Conservation (phyloP, 2,113 vertebrate genomes). For the Bambusicola thoracicus region DNA sequence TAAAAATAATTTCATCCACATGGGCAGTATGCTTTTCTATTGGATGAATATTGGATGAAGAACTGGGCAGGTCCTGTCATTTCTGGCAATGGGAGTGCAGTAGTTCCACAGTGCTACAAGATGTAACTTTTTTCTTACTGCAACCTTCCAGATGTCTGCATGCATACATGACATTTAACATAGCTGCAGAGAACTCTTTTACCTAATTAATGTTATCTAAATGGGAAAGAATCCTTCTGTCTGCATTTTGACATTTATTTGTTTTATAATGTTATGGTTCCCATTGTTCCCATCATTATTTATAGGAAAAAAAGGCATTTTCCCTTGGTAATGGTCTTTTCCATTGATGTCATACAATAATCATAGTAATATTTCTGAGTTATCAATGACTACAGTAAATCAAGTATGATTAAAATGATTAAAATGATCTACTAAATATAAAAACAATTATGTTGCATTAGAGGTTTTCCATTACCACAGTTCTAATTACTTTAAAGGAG, state of each 20-base stretch:
- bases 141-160: background rate
- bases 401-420: background rate
- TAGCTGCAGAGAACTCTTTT: background rate
- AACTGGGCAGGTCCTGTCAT: background rate
- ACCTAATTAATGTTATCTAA: background rate
- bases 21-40: background rate
- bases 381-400: background rate
- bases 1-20: background rate
- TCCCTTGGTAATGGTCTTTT: background rate
- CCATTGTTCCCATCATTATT: background rate
- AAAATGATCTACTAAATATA: background rate
- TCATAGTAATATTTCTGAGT: background rate
- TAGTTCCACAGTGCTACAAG: conserved; percentile 1
- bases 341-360: background rate
- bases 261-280: background rate
- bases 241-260: background rate
- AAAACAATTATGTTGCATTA: background rate
- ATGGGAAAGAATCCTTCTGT: background rate
- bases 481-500: conserved; percentile 11
- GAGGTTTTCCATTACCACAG: background rate
- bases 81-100: background rate
- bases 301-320: background rate
- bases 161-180: background rate
- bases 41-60: background rate
- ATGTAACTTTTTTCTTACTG: conserved; percentile 33